Conservation (phyloP, 2,113 vertebrate species). For the Bujurquina vittata region DNA sequence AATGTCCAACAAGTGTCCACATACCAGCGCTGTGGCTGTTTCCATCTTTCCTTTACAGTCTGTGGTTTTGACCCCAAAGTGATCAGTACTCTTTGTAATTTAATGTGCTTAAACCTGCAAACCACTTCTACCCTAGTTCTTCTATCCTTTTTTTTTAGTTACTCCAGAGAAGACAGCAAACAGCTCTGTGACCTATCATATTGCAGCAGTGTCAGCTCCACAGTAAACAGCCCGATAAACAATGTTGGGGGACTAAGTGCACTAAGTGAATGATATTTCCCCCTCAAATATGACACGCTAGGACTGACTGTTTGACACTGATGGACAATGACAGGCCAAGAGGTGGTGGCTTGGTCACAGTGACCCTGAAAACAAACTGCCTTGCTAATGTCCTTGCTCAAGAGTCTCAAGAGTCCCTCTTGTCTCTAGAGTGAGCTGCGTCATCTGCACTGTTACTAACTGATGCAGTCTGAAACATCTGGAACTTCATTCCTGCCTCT, state of each 20-base stretch:
- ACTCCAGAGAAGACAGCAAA: background rate
- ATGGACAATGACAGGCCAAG: slow-evolving; percentile 13
- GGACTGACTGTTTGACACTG: background rate
- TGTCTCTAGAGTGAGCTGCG: background rate
- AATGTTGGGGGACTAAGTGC: background rate
- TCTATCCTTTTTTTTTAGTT: background rate
- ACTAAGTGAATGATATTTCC: slow-evolving; percentile 7
- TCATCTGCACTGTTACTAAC: background rate
- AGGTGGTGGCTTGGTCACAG: slow-evolving; percentile 4
- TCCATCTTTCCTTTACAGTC: background rate
- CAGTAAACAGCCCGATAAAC: slow-evolving; percentile 20
- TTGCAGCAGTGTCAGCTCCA: slow-evolving; percentile 39
- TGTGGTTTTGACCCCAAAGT: background rate
- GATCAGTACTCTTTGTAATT: background rate
- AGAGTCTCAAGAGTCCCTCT: background rate
- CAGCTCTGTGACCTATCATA: slow-evolving; percentile 25
- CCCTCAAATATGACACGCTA: background rate
- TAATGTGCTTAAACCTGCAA: background rate
- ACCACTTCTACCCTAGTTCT: background rate
- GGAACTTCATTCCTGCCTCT: slow-evolving; percentile 10
- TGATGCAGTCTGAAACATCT: background rate
- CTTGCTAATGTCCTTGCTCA: background rate
- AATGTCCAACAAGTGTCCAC: background rate
- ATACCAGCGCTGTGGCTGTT: background rate
- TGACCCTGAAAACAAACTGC: slow-evolving; percentile 21